Base-by-base conservation (phyloP, 2,888 invertebrate genomes). In the Agapostemon virescens region DNA sequence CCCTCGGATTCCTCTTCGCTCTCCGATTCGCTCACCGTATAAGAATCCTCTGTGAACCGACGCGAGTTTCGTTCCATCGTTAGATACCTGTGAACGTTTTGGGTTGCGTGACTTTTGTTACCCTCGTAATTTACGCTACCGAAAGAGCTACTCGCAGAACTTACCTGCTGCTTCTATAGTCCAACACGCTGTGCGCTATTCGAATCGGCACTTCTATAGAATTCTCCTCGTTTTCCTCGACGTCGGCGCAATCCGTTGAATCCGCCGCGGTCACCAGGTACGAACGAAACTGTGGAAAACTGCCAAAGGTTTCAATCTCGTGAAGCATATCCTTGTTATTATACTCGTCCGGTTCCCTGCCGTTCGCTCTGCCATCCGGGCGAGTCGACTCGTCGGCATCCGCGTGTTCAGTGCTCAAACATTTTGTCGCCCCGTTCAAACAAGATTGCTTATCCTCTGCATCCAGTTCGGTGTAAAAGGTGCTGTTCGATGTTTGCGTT, bases 1-100 rank as follows among this genome's bases (percentile, higher is more conserved):
- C 91, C 92, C 20, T 92, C 92, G 0, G 90, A 90, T 71, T 93
- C 93, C 76, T 93, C 93, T 38, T 94, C 94, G 83, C 93, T 93
- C 77, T 94, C 94, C 13, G 93, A 93, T 85, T 93, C 93, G 71
- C 93, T 93, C 42, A 93, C 90, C 26, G 91, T 92, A 81, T 93
- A 93, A 38, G 92, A 89, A 79, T 93, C 91, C 76, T 88, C 76
- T 30, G 86, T 84, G 76, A 90, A 91, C 71, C 89, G 89, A 74
- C 86, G 88, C 2, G 91, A 90, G 74, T 81, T 90, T 68, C 90
- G 90, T 61, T 92, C 92, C 20, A 90, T 85, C 40, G 89, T 88
- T 74, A 89, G 85, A 81, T 91, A 92, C 77, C 92, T 92, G 69
- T 17, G 23, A 23, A 70, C n/a, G 20, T 23, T 42, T 13, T 23